Evolutionary conservation across 2,888 invertebrate species (phyloP).

Genomic region (Cheilosia vernalis): DNA sequence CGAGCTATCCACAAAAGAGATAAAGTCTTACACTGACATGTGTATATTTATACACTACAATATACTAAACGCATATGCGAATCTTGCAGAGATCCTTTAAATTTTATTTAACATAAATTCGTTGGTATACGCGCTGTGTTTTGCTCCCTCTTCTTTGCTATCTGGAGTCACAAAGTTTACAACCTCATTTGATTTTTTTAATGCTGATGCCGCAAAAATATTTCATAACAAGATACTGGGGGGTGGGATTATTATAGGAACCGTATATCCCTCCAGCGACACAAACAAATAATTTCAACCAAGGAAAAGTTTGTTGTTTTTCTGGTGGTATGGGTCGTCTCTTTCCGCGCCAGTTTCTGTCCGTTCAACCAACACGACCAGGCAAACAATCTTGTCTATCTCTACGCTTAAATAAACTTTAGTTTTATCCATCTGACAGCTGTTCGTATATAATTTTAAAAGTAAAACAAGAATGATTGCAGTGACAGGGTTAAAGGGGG

Average conservation of each 20-base stretch:
- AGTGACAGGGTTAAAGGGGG: not conserved
- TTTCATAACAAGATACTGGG: slow-evolving; percentile 41
- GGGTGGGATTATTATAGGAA: slow-evolving; percentile 37
- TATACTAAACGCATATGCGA: slow-evolving; percentile 12
- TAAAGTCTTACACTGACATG: slow-evolving; percentile 8
- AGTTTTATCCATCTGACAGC: slow-evolving; percentile 47
- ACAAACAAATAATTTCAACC: slow-evolving; percentile 39
- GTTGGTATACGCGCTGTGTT: slow-evolving; percentile 1
- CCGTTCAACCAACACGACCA: not conserved
- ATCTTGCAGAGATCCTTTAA: slow-evolving; percentile 45
- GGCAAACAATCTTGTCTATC: slow-evolving; percentile 16
- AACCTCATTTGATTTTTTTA: slow-evolving; percentile 59
- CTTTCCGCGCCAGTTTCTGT: not conserved
- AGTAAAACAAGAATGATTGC: slow-evolving; percentile 12
- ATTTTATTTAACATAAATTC: slow-evolving; percentile 57
- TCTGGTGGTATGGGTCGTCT: not conserved
- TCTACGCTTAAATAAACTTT: slow-evolving; percentile 27
- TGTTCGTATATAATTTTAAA: slow-evolving; percentile 27
- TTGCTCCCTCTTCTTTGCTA: slow-evolving; percentile 2
- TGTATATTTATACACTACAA: not conserved
- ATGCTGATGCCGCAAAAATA: slow-evolving; percentile 55
- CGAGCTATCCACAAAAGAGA: not conserved
- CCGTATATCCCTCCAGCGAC: slow-evolving; percentile 30
- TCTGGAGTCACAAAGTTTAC: slow-evolving; percentile 46
- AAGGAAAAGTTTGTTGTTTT: slow-evolving; percentile 38